Evolutionary conservation across 2,888 invertebrate species (phyloP), one percentile per base, ranked within the genome.

Genomic region (Acleris sparsana): DNA sequence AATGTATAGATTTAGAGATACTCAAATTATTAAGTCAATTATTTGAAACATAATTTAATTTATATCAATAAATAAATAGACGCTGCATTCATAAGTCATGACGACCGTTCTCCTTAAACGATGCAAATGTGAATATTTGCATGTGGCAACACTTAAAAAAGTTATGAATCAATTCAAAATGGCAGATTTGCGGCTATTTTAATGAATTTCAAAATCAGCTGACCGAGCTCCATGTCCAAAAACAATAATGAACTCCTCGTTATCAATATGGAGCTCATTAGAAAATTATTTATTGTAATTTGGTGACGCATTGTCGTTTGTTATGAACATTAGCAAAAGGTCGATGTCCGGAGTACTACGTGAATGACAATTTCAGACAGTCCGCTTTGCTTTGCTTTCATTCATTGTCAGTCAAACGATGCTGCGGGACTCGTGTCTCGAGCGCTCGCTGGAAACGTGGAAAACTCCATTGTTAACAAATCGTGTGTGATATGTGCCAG

Each of bases 161-260:
- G 49, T 62, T 51, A 65, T 61, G 65, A 65, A 61, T 65, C 55
- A 56, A 65, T 61, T 65, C 60, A 65, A 65, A 65, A 65, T 65
- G 65, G 65, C 65, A 65, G 65, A 65, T 65, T 65, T 65, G 65
- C 65, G 65, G 55, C 60, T 60, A 60, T 65, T 65, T 56, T 60
- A 61, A 65, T 65, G 60, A 56, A 61, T 65, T 65, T 65, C 65
- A 61, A 65, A 65, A 65, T 44, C 65, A 65, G 65, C 65, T 65
- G 65, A 65, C 44, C 51, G 65, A 33, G 46, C 49, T 61, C 13
- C 55, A 43, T 20, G 51, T 44, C 29, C 11, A 20, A 16, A 20
- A 55, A n/a, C 29, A 33, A 55, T 56, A 17, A 61, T 65, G 65
- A 51, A n/a, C 13, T 43, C 29, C 17, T 60, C 20, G 43, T 51